These are phyloP conservation scores for Trematomus loennbergii DNA, from an alignment of 2,113 vertebrate genomes.

Conservation along the genomic window DNA sequence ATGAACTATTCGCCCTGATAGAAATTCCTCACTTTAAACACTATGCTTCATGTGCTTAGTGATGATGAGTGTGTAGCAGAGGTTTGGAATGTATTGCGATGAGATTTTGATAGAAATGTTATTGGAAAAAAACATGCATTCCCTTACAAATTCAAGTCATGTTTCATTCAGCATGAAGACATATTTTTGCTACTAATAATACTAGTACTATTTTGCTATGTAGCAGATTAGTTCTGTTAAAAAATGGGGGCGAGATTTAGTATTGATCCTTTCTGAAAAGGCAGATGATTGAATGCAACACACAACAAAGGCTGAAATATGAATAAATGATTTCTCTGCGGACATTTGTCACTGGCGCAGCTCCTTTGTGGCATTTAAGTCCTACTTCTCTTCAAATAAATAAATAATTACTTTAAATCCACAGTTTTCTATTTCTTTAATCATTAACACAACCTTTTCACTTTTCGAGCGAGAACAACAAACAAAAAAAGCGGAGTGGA, in stretches of 20 bases:
- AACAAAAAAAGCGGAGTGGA: conserved; percentile 24
- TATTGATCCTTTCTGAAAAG: conserved; percentile 70
- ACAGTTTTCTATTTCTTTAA: conserved; percentile 36
- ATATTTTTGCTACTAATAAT: conserved; percentile 1
- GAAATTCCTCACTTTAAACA: conserved; percentile 59
- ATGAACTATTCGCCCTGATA: conserved; percentile 45
- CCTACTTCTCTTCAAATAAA: conserved; percentile 67
- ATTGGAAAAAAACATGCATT: conserved; percentile 21
- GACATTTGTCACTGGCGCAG: conserved; percentile 65
- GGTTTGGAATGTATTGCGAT: conserved; percentile 32
- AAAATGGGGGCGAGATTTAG: conserved; percentile 39
- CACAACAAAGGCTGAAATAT: conserved; percentile 56
- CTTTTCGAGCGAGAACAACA: conserved; percentile 40
- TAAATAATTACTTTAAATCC: conserved; percentile 76
- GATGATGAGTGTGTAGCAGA: conserved; percentile 3
- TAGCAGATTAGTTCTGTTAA: conserved; percentile 41
- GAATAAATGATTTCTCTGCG: conserved; percentile 65
- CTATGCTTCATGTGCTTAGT: conserved; percentile 23
- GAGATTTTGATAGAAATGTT: conserved; percentile 32
- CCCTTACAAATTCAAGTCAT: not conserved
- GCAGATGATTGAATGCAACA: conserved; percentile 70
- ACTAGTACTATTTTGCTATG: not conserved
- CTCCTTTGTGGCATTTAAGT: conserved; percentile 73
- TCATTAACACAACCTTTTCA: conserved; percentile 68
- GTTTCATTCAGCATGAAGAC: not conserved